Percentiles rank a stretch among this genome's conserved stretches.
Evolutionary conservation across 2,113 vertebrate genomes (phyloP).

Genomic region (Corythoichthys intestinalis): DNA sequence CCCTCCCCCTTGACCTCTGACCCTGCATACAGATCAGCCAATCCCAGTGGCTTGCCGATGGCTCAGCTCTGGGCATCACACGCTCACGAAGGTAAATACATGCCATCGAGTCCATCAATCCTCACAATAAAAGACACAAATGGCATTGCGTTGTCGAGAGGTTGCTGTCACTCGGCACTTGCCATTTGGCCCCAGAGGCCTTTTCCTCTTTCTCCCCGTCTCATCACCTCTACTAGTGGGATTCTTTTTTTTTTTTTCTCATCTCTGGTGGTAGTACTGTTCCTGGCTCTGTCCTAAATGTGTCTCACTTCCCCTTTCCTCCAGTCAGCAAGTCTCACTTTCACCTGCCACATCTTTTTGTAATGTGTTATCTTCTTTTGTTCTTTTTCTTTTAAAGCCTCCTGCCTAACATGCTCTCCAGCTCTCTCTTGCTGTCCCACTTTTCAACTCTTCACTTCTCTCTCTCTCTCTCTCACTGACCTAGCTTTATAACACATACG

Average conservation of each 20-base stretch:
- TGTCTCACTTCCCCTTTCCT: constrained; percentile 32
- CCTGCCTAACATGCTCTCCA: constrained; percentile 19
- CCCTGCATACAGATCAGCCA: constrained; percentile 76
- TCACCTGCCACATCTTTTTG: constrained; percentile 25
- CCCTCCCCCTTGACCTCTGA: constrained; percentile 74
- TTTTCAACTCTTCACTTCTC: background rate
- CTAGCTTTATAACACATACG: constrained; percentile 10
- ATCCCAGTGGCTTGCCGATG: constrained; percentile 80
- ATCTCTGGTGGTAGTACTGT: constrained; percentile 27
- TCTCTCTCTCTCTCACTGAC: constrained; percentile 8
- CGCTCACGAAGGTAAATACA: constrained; percentile 73
- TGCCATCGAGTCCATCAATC: background rate
- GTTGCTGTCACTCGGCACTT: constrained; percentile 16
- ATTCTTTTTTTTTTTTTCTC: constrained; percentile 58
- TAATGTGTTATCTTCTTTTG: constrained; percentile 45
- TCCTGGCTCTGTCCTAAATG: constrained; percentile 51
- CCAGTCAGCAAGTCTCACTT: constrained; percentile 25
- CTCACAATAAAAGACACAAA: constrained; percentile 7
- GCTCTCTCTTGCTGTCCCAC: constrained; percentile 13
- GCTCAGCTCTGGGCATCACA: constrained; percentile 77
- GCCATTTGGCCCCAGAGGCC: constrained; percentile 38
- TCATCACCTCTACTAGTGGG: constrained; percentile 41
- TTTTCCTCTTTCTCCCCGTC: constrained; percentile 20
- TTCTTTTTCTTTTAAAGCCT: constrained; percentile 28
- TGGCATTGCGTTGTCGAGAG: constrained; percentile 11